Evolutionary conservation across 2,888 invertebrate species (phyloP).

Genomic region (Ophioninae sp.): DNA sequence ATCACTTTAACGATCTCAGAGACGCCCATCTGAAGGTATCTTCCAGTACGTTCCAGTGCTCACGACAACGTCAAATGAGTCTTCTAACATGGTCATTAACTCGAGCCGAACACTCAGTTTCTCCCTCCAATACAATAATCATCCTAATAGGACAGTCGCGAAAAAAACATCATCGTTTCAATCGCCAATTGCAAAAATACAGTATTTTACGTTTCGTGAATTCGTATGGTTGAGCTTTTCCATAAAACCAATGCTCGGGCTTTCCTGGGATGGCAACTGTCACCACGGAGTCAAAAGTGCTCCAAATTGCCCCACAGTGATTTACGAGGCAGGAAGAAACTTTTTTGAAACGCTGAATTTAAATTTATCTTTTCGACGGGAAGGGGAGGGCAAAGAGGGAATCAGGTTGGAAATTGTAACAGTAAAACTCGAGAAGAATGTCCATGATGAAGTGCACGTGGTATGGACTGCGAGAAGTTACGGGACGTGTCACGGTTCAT

Average conservation of each 20-base stretch:
- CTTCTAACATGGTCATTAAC: constrained; percentile 52
- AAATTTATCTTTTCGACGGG: background rate
- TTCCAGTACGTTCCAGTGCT: constrained; percentile 6
- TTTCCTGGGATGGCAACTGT: background rate
- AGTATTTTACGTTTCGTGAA: background rate
- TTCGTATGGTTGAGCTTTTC: background rate
- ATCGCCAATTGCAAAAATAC: background rate
- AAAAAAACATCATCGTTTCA: background rate
- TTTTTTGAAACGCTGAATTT: background rate
- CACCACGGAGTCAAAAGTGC: background rate
- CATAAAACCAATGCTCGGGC: background rate
- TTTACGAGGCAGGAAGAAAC: background rate
- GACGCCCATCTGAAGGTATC: constrained; percentile 30
- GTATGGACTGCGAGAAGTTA: background rate
- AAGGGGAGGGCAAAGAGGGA: background rate
- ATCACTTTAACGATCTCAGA: constrained; percentile 57
- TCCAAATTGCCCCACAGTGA: background rate
- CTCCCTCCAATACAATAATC: constrained; percentile 50
- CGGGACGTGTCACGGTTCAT: background rate
- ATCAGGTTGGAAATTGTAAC: background rate
- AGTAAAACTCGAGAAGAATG: background rate
- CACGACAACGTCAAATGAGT: constrained; percentile 52
- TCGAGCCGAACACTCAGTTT: constrained; percentile 9
- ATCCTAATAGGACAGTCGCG: constrained; percentile 33
- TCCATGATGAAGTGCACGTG: background rate